phyloP scores from a whole-genome alignment of 2,113 vertebrate species.

The Helogale parvula region DNA sequence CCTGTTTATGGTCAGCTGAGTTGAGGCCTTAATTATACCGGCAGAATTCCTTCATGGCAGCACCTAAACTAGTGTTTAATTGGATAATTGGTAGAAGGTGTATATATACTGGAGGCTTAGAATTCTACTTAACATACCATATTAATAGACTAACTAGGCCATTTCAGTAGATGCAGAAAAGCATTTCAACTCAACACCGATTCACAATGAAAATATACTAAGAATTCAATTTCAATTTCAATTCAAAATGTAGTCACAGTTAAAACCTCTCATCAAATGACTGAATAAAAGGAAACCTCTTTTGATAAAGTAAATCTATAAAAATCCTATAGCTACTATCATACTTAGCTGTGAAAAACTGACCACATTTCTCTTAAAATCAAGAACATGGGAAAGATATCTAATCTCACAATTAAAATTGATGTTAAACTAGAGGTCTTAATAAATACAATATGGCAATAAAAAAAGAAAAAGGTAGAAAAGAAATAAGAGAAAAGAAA shows the following conservation, averaged over 20 bases:
- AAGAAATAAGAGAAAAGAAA: rapidly evolving
- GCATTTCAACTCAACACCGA: background rate
- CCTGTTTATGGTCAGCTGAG: background rate
- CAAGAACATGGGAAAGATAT: background rate
- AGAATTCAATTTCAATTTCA: background rate
- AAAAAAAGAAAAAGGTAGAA: background rate
- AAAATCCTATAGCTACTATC: background rate
- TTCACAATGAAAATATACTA: background rate
- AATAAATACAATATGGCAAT: background rate
- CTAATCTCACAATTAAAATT: background rate
- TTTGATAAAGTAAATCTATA: background rate
- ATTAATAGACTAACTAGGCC: background rate
- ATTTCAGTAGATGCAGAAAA: background rate
- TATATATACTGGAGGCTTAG: background rate
- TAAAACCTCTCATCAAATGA: conserved; percentile 16
- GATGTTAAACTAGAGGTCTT: background rate
- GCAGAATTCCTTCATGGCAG: background rate
- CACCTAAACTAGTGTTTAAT: background rate
- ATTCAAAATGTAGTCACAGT: background rate
- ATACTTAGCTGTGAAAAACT: background rate
- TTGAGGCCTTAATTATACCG: background rate
- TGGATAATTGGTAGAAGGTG: background rate
- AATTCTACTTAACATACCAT: background rate
- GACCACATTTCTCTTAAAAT: background rate
- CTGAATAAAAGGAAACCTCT: background rate